Percentiles rank a stretch among this genome's conserved stretches.
These are phyloP conservation scores for Eristalis pertinax DNA, from an alignment of 2,888 invertebrate species.

Conservation along the genomic window DNA sequence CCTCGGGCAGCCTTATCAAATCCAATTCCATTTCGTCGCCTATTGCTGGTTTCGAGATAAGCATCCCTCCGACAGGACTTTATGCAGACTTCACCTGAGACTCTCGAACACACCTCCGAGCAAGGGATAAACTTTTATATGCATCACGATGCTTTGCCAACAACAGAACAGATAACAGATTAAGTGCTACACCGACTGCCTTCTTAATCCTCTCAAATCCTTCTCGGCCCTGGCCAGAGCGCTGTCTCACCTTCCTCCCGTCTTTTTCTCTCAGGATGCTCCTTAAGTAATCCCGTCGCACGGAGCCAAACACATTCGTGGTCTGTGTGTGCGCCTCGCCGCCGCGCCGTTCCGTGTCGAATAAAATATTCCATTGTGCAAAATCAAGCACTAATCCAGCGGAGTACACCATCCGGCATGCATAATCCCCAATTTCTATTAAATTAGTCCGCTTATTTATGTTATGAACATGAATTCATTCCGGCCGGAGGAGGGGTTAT, in stretches of 20 bases:
- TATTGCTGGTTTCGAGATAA: not conserved
- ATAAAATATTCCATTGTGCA: conserved; percentile 62
- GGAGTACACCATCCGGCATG: conserved; percentile 46
- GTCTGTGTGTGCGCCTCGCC: not conserved
- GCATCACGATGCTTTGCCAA: not conserved
- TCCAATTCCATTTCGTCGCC: not conserved
- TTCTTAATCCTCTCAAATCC: conserved; percentile 53
- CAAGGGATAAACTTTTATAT: conserved; percentile 11
- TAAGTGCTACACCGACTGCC: conserved; percentile 31
- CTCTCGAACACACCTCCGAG: not conserved
- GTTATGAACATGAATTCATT: conserved; percentile 51
- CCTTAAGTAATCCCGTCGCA: conserved; percentile 42
- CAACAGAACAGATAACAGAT: conserved; percentile 42
- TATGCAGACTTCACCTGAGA: not conserved
- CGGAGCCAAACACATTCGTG: not conserved
- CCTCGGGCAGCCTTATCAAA: not conserved
- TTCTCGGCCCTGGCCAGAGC: not conserved
- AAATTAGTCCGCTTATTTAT: conserved; percentile 67
- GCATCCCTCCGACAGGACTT: not conserved
- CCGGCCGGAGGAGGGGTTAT: conserved; percentile 32
- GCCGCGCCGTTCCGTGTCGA: conserved; percentile 14
- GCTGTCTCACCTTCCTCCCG: too few relatives aligned
- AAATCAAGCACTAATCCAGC: conserved; percentile 66
- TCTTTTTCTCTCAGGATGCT: conserved; percentile 28
- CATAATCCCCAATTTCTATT: conserved; percentile 69